These are phyloP conservation scores for Arion vulgaris DNA, from an alignment of 1,140 invertebrate species.

Conservation along the genomic window DNA sequence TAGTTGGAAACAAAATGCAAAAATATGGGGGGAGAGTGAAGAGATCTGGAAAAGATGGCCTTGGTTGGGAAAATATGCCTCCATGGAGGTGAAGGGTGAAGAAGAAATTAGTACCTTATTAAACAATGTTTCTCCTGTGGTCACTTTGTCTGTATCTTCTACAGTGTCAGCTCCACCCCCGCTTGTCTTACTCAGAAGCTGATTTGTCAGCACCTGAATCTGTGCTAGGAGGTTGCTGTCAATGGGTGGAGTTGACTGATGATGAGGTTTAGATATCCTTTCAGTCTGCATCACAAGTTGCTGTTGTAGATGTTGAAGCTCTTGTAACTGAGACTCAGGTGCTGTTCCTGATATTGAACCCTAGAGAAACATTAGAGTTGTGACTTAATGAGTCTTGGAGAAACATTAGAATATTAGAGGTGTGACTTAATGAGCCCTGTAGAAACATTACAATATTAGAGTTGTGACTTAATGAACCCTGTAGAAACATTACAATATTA, in stretches of 20 bases:
- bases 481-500: no score
- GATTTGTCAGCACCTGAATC: conserved; percentile 71
- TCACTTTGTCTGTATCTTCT: neutral
- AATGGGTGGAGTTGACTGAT: conserved; percentile 56
- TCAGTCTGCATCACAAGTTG: conserved; percentile 70
- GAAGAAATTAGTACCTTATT: conserved; percentile 67
- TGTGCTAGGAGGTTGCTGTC: conserved; percentile 71
- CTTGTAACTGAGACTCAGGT: conserved; percentile 69
- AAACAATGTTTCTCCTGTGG: conserved; percentile 62
- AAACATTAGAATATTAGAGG: neutral
- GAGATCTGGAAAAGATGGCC: no score
- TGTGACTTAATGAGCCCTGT: neutral
- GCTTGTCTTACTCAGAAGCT: conserved; percentile 64
- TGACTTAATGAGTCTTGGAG: neutral
- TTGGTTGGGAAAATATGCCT: no score
- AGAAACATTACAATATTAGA: neutral
- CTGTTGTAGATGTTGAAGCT: conserved; percentile 69
- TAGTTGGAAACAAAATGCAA: no score
- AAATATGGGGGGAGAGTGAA: no score
- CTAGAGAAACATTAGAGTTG: conserved; percentile 25
- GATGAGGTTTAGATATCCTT: conserved; percentile 59
- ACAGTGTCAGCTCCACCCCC: neutral
- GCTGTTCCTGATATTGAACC: conserved; percentile 59
- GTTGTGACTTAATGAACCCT: neutral
- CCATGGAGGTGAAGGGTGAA: no score